phyloP scores from a whole-genome alignment of 2,797 vertebrate genomes.

The Megaceryle alcyon region DNA sequence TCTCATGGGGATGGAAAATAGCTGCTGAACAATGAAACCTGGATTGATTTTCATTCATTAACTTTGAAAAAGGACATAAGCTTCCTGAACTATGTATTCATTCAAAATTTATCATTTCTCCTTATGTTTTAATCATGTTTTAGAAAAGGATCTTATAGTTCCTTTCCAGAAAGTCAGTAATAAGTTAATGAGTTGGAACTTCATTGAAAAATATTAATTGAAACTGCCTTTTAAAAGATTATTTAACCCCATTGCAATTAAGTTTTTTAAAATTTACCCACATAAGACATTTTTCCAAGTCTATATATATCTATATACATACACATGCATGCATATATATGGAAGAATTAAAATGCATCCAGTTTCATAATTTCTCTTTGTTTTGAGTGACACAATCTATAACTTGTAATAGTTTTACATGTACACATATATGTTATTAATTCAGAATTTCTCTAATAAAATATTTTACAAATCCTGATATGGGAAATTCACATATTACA shows the following conservation, averaged over 20 bases:
- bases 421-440: background rate
- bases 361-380: background rate
- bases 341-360: background rate
- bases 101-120: background rate
- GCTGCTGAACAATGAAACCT: background rate
- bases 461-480: background rate
- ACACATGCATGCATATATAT: fast-evolving
- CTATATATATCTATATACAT: too few species aligned
- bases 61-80: constrained; percentile 15
- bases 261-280: background rate
- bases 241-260: background rate
- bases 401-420: background rate
- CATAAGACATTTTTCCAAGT: background rate
- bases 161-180: background rate
- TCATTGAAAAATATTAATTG: background rate
- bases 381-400: background rate
- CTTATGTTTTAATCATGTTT: constrained; percentile 15
- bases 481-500: background rate
- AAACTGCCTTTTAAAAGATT: background rate
- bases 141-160: background rate
- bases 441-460: background rate
- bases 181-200: background rate
- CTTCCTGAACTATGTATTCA: background rate
- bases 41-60: constrained; percentile 36
- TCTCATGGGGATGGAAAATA: background rate